phyloP scores from a whole-genome alignment of 2,113 vertebrate species.

The Cacatua alba region DNA sequence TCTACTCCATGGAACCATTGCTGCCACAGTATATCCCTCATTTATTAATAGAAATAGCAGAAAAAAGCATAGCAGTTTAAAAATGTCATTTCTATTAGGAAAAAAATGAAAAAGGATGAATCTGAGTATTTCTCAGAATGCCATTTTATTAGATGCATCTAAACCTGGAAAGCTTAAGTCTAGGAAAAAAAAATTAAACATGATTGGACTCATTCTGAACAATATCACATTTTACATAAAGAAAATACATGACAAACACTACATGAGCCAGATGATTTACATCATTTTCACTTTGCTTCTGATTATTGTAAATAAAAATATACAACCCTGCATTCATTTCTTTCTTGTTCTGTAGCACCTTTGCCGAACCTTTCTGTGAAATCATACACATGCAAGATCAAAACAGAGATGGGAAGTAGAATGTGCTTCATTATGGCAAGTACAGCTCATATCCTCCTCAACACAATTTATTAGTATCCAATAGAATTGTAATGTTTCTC shows the following conservation, averaged over 20 bases:
- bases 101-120: background rate
- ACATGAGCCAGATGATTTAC: slow-evolving; percentile 27
- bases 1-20: background rate
- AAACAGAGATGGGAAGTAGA: slow-evolving; percentile 27
- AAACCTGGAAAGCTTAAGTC: background rate
- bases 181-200: background rate
- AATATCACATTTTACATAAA: background rate
- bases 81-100: background rate
- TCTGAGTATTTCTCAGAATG: background rate
- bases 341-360: background rate
- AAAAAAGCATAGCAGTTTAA: background rate
- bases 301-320: slow-evolving; percentile 24
- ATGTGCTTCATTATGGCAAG: slow-evolving; percentile 30
- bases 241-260: slow-evolving; percentile 13
- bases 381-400: background rate
- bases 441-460: slow-evolving; percentile 53
- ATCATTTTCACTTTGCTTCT: slow-evolving; percentile 27
- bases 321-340: background rate
- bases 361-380: background rate
- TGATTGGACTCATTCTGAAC: background rate
- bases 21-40: background rate
- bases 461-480: slow-evolving; percentile 72
- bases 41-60: background rate
- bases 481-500: slow-evolving; percentile 72
- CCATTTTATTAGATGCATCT: background rate